phyloP scores from a whole-genome alignment of 2,113 vertebrate species.

The Oceanodroma tethys region DNA sequence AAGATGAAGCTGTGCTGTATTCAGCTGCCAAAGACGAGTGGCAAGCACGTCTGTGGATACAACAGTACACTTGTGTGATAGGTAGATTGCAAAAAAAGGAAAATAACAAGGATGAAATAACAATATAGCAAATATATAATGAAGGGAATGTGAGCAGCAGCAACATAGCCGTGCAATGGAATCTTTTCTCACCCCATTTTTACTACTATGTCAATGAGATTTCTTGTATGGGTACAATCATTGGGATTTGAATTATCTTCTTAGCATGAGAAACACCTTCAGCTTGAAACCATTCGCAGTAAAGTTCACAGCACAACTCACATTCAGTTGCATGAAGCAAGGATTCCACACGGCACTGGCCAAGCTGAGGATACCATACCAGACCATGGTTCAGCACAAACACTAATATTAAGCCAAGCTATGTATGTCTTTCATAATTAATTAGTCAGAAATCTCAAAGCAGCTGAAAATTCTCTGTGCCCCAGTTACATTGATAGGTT shows the following conservation, averaged over 20 bases:
- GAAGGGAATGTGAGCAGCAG: background rate
- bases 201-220: background rate
- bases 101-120: background rate
- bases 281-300: background rate
- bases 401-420: background rate
- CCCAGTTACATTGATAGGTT: background rate
- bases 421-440: background rate
- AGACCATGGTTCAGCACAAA: background rate
- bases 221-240: background rate
- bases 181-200: background rate
- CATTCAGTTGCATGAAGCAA: background rate
- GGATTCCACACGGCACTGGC: too few species aligned
- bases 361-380: background rate
- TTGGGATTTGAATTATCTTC: background rate
- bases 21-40: background rate
- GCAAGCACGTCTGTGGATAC: background rate
- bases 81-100: background rate
- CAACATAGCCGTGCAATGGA: fast-evolving
- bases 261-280: background rate
- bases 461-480: background rate
- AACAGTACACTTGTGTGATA: background rate
- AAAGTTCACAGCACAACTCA: background rate
- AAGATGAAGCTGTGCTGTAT: background rate
- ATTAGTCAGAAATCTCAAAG: background rate
- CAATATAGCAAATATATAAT: background rate